phyloP scores from a whole-genome alignment of 1,140 invertebrate genomes.

The Polypedilum pembai region DNA sequence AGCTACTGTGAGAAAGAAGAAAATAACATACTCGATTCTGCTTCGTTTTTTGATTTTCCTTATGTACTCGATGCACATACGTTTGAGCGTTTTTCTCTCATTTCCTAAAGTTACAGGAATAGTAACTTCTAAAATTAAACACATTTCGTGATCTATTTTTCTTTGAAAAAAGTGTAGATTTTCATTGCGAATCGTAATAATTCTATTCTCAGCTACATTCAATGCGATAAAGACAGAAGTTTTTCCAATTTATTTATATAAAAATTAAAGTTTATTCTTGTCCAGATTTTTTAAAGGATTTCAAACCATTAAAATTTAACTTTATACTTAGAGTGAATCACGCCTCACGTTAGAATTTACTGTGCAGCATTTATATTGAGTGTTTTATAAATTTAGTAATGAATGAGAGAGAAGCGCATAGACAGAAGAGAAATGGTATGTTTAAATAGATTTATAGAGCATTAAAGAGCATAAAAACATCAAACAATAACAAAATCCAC shows the following conservation, averaged over 20 bases:
- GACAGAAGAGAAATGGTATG: no score
- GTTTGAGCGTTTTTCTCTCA: neutral
- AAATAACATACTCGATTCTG: no score
- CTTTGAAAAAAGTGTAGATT: neutral
- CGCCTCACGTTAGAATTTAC: no score
- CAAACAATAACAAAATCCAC: no score
- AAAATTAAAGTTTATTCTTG: neutral
- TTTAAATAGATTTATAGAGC: no score
- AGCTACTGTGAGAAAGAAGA: no score
- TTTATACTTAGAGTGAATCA: no score
- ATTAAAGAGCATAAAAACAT: no score
- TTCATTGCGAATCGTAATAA: neutral
- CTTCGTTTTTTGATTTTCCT: neutral
- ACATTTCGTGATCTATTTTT: neutral
- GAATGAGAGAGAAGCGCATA: no score
- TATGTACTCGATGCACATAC: neutral
- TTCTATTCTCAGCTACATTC: neutral
- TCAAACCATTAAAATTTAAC: neutral
- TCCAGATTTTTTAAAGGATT: neutral
- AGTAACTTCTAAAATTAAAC: conserved; percentile 1
- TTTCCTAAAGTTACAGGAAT: neutral
- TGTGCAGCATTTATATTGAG: no score
- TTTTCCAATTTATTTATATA: neutral
- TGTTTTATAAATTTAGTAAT: no score
- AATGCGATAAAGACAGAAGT: neutral